These are phyloP conservation scores for Acridotheres tristis DNA, from an alignment of 2,797 vertebrate genomes.

Conservation along the genomic window DNA sequence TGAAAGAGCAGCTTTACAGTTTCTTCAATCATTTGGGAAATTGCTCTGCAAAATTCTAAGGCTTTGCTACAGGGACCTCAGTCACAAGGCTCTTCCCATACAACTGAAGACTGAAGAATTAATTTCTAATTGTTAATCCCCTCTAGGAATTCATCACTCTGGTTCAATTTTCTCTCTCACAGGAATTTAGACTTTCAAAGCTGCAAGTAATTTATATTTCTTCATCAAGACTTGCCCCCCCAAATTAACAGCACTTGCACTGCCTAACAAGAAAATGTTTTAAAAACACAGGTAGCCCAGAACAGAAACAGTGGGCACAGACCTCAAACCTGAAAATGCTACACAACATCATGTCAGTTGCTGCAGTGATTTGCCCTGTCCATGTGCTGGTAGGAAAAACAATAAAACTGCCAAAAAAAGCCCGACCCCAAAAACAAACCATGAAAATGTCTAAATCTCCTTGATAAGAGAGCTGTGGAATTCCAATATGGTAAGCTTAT, in stretches of 20 bases:
- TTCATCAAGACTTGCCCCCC: not conserved
- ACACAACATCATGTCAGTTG: not conserved
- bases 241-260: not conserved
- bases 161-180: not conserved
- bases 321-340: not conserved
- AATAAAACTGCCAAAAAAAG: not conserved
- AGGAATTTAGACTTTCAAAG: not conserved
- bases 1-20: not conserved
- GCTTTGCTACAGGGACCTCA: not conserved
- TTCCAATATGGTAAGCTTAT: not conserved
- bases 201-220: not conserved
- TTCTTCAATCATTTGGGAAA: not conserved
- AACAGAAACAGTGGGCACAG: not conserved
- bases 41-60: not conserved
- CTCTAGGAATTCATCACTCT: not conserved
- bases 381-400: not conserved
- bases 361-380: not conserved
- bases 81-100: not conserved
- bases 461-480: not conserved
- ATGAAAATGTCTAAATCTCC: not conserved
- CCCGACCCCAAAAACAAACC: not conserved
- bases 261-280: not conserved
- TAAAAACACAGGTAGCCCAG: not conserved
- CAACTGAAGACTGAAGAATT: not conserved
- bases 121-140: not conserved